phyloP scores from a whole-genome alignment of 2,113 vertebrate species.

The Natator depressus region DNA sequence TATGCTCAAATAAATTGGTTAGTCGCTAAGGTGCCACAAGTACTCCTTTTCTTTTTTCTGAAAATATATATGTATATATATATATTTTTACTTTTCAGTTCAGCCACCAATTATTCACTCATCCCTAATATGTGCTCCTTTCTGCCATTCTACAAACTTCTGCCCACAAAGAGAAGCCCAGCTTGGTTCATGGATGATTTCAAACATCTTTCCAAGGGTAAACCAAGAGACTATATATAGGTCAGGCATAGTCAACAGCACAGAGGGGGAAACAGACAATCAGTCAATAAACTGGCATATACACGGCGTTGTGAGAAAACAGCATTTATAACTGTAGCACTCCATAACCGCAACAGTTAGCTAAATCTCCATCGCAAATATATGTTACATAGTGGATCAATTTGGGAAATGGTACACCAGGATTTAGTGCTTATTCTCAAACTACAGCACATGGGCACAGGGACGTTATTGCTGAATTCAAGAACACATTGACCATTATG shows the following conservation, averaged over 20 bases:
- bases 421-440: background rate
- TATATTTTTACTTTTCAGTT: background rate
- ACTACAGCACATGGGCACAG: background rate
- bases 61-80: no score
- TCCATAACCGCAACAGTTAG: background rate
- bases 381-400: background rate
- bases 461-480: background rate
- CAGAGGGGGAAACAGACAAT: background rate
- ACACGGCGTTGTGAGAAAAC: background rate
- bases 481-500: background rate
- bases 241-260: fast-evolving
- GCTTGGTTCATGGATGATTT: background rate
- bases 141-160: background rate
- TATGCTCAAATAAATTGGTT: no score
- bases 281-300: background rate
- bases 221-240: background rate
- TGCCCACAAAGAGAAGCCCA: background rate
- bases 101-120: background rate
- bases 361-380: background rate
- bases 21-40: no score
- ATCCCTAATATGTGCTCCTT: background rate
- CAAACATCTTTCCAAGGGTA: background rate
- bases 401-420: background rate
- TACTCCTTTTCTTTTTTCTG: no score
- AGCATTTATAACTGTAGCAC: background rate